These are phyloP conservation scores for Aporophyla lueneburgensis DNA, from an alignment of 2,888 invertebrate species.

Conservation along the genomic window DNA sequence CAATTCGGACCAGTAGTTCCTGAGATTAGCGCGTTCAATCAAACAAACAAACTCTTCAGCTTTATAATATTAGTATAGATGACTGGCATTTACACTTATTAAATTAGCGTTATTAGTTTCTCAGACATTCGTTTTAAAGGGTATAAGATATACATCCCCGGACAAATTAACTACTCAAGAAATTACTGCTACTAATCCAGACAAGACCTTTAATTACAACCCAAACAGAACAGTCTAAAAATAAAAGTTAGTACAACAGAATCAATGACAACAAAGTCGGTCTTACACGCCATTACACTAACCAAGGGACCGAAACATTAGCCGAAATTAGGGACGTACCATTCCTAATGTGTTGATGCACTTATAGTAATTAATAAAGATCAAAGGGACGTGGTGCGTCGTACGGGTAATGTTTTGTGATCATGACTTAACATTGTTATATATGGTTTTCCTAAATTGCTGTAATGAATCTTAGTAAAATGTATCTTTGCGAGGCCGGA, in stretches of 20 bases:
- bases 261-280: conserved; percentile 18
- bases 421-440: not conserved
- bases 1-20: too few species aligned
- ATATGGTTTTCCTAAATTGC: not conserved
- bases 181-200: too few species aligned
- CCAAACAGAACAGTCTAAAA: not conserved
- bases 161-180: too few species aligned
- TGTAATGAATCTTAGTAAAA: not conserved
- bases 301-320: conserved; percentile 27
- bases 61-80: too few species aligned
- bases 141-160: not conserved
- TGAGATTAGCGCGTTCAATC: too few species aligned
- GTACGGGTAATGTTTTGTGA: conserved; percentile 14
- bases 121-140: not conserved
- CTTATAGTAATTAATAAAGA: conserved; percentile 49
- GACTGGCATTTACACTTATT: too few species aligned
- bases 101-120: too few species aligned
- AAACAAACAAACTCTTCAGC: too few species aligned
- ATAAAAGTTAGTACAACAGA: conserved; percentile 1
- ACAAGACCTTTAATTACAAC: too few species aligned
- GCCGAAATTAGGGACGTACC: conserved; percentile 25
- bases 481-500: not conserved
- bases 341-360: conserved; percentile 53
- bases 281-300: conserved; percentile 15
- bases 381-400: conserved; percentile 20